A percentile compares a stretch with the other conserved stretches of the same genome.
phyloP scores from a whole-genome alignment of 2,888 invertebrate species.

The Eilema depressum region DNA sequence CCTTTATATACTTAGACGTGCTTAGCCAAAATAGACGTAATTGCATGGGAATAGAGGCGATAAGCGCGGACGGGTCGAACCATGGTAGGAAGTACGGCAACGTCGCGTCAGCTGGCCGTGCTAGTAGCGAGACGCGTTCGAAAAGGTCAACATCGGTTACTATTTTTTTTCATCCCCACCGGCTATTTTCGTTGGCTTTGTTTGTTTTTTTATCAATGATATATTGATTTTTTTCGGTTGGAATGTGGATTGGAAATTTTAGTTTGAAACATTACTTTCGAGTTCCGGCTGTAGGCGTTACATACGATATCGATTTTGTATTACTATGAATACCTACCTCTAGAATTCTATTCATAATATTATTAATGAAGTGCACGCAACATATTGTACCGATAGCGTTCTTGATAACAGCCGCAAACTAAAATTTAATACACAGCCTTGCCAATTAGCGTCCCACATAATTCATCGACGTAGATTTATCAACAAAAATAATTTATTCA shows the following conservation, averaged over 20 bases:
- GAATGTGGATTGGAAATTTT: slow-evolving; percentile 47
- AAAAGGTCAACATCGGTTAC: slow-evolving; percentile 86
- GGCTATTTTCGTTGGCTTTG: slow-evolving; percentile 77
- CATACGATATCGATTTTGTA: slow-evolving; percentile 41
- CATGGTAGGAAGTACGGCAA: slow-evolving; percentile 75
- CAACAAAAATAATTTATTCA: slow-evolving; percentile 63
- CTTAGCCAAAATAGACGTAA: slow-evolving; percentile 65
- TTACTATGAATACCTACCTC: slow-evolving; percentile 24
- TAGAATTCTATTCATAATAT: slow-evolving; percentile 30
- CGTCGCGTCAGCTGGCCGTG: slow-evolving; percentile 85
- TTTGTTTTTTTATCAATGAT: slow-evolving; percentile 69
- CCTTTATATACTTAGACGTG: slow-evolving; percentile 76
- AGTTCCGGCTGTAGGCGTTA: slow-evolving; percentile 32
- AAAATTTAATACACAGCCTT: slow-evolving; percentile 17
- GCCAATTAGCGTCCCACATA: slow-evolving; percentile 38
- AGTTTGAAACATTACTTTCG: slow-evolving; percentile 25
- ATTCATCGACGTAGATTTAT: slow-evolving; percentile 36
- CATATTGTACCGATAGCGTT: slow-evolving; percentile 23
- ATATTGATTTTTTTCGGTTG: slow-evolving; percentile 59
- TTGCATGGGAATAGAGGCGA: slow-evolving; percentile 70
- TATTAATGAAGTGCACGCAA: slow-evolving; percentile 34
- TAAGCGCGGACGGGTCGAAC: slow-evolving; percentile 74
- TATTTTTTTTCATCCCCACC: slow-evolving; percentile 76
- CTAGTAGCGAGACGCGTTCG: slow-evolving; percentile 81
- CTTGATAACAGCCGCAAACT: slow-evolving; percentile 31